phyloP scores from a whole-genome alignment of 1,140 invertebrate species.

The Euwallacea similis region DNA sequence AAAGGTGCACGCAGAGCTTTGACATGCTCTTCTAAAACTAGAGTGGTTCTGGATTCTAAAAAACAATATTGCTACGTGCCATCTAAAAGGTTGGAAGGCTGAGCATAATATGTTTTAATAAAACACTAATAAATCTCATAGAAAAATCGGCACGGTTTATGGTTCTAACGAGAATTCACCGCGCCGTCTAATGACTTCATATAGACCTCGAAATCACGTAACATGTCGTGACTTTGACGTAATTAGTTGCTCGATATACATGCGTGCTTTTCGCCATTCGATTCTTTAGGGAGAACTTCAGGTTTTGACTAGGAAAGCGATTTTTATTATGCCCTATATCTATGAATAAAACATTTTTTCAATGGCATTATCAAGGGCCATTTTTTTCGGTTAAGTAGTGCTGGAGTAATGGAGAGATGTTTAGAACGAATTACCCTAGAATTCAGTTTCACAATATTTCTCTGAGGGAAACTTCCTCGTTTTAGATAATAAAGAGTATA shows the following conservation, averaged over 20 bases:
- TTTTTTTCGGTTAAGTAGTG: background rate
- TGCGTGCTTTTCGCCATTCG: slow-evolving; percentile 33
- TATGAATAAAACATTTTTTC: slow-evolving; percentile 28
- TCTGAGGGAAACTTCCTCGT: no score
- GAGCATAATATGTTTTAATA: background rate
- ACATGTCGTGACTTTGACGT: slow-evolving; percentile 31
- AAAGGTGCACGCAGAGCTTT: no score
- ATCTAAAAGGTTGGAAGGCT: no score
- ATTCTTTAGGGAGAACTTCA: slow-evolving; percentile 11
- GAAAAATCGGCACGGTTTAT: slow-evolving; percentile 12
- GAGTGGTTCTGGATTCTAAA: no score
- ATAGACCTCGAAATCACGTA: slow-evolving; percentile 22
- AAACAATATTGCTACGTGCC: no score
- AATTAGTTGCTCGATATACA: slow-evolving; percentile 31
- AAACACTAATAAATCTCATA: background rate
- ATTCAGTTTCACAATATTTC: no score
- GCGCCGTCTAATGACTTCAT: slow-evolving; percentile 29
- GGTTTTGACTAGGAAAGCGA: slow-evolving; percentile 15
- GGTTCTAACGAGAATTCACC: slow-evolving; percentile 9
- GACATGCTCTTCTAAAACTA: no score
- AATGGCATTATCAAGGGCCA: slow-evolving; percentile 19
- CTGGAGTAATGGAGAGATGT: no score
- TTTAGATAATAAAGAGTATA: no score
- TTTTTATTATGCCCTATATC: slow-evolving; percentile 16
- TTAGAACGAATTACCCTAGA: no score